These are phyloP conservation scores for Brachionus calyciflorus DNA, from an alignment of 1,140 invertebrate species.

Conservation along the genomic window DNA sequence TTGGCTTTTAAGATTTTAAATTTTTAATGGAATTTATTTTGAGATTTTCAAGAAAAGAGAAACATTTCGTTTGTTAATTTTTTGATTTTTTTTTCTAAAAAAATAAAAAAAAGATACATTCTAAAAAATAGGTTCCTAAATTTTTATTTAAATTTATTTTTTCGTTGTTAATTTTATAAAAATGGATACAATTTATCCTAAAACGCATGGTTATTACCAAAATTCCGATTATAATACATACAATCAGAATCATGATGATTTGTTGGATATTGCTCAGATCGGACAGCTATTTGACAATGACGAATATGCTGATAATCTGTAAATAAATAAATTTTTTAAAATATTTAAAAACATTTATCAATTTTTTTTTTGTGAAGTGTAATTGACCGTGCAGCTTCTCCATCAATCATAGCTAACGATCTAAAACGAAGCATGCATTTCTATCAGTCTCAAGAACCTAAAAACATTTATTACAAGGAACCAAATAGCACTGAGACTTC, in stretches of 20 bases:
- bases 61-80: no score
- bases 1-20: no score
- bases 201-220: not conserved
- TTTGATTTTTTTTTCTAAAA: no score
- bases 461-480: not conserved
- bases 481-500: constrained; percentile 21
- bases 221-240: not conserved
- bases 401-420: constrained; percentile 2
- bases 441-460: not conserved
- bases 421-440: constrained; percentile 15
- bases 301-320: not conserved
- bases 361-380: not conserved
- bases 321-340: not conserved
- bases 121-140: not conserved
- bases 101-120: not conserved
- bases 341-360: not conserved
- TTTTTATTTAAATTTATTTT: no score
- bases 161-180: no score
- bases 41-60: no score
- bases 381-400: not conserved
- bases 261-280: not conserved
- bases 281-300: not conserved
- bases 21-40: no score
- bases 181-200: not conserved
- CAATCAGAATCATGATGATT: not conserved